A percentile compares a stretch with the other conserved stretches of the same genome.
phyloP scores from a whole-genome alignment of 2,888 invertebrate genomes.

The Campoletis raptor region DNA sequence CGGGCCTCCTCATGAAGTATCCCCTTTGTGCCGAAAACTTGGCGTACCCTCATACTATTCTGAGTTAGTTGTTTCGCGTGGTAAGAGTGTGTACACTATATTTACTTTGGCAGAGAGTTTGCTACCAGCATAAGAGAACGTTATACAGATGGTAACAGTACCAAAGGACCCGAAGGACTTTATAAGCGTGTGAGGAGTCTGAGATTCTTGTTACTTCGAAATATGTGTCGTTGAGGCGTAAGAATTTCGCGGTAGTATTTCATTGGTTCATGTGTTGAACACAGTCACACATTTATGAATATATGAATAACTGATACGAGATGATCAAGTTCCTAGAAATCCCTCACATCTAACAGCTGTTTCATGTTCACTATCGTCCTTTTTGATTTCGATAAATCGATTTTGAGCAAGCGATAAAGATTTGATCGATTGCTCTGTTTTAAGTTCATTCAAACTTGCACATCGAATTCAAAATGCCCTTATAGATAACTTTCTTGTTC shows the following conservation, averaged over 20 bases:
- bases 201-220: conserved; percentile 30
- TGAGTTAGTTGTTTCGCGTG: conserved; percentile 45
- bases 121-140: conserved; percentile 38
- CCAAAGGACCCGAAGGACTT: conserved; percentile 12
- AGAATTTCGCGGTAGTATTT: conserved; percentile 35
- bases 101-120: conserved; percentile 59
- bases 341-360: neutral
- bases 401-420: too few species aligned
- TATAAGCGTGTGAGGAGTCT: conserved; percentile 36
- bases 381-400: conserved; percentile 11
- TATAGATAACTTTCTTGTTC: conserved; percentile 6
- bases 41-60: conserved; percentile 14
- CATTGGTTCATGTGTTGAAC: neutral
- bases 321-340: conserved; percentile 8
- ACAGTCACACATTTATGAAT: neutral
- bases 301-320: conserved; percentile 10
- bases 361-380: too few species aligned
- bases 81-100: conserved; percentile 42
- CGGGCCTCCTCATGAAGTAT: conserved; percentile 8
- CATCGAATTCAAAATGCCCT: too few species aligned
- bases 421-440: too few species aligned
- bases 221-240: conserved; percentile 45
- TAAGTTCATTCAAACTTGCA: too few species aligned
- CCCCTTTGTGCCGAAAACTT: conserved; percentile 57
- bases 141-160: neutral